Base-by-base conservation (phyloP, 2,888 invertebrate genomes). In the Heteromyza rotundicornis region DNA sequence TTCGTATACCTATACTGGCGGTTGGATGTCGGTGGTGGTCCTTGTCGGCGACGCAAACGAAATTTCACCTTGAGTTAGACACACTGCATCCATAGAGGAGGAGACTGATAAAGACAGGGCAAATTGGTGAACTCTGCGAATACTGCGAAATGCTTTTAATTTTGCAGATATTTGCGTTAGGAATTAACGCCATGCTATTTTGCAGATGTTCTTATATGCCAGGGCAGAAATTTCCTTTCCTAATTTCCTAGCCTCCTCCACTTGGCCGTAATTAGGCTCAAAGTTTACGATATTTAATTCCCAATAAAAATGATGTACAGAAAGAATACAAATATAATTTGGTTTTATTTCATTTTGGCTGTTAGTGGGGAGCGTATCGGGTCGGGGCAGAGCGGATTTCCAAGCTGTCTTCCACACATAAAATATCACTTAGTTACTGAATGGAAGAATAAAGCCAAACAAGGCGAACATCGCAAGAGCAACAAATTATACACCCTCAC, bases 131-230 rank as follows among this genome's bases (percentile, higher is more conserved):
- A 36, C 36, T 52, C 16, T 49, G 20, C n/a, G 12, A 17, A 17
- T 36, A 23, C 22, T 40, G 35, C 36, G 73, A 75, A 74, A 74
- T 74, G 74, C 75, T 75, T 75, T 74, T 74, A 75, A 74, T 74
- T 75, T 73, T 72, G 70, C 72, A 74, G 47, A 40, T 40, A 40
- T n/a, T 40, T n/a, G n/a, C 16, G 32, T 12, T 12, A 32, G 32
- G 12, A 32, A 32, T 32, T 12, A 32, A 32, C n/a, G n/a, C n/a
- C n/a, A n/a, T n/a, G n/a, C n/a, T n/a, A n/a, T n/a, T n/a, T n/a
- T n/a, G n/a, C n/a, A n/a, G n/a, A n/a, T n/a, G n/a, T n/a, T n/a
- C n/a, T n/a, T n/a, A n/a, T n/a, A n/a, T n/a, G n/a, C n/a, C 32
- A 32, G 32, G 12, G 32, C 32, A 32, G 32, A 40, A 40, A 40